phyloP scores from a whole-genome alignment of 2,888 invertebrate genomes.

The Pachydiplax longipennis region DNA sequence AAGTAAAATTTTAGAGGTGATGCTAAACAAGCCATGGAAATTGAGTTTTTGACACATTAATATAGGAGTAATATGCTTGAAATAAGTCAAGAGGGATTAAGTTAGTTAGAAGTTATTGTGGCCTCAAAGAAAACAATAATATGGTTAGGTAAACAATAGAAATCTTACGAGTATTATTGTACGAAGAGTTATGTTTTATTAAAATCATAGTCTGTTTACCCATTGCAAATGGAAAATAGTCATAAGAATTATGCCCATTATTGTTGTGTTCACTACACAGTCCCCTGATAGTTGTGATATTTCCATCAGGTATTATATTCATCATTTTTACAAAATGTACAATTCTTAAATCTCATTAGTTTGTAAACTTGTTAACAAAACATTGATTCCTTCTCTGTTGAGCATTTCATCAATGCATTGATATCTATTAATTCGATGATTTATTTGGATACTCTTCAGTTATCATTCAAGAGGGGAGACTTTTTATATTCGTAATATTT shows the following conservation, averaged over 20 bases:
- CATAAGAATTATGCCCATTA: conserved; percentile 15
- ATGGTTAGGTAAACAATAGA: conserved; percentile 18
- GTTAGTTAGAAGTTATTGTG: conserved; percentile 18
- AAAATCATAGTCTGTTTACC: conserved; percentile 24
- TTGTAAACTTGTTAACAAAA: neutral
- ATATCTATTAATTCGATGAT: neutral
- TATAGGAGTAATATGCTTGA: conserved; percentile 16
- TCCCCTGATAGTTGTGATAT: conserved; percentile 39
- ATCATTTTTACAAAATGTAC: conserved; percentile 37
- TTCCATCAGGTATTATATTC: conserved; percentile 35
- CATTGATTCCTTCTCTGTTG: neutral
- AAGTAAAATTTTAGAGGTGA: conserved; percentile 20
- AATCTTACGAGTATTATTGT: conserved; percentile 33
- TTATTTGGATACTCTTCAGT: neutral
- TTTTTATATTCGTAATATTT: conserved; percentile 11
- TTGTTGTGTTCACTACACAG: conserved; percentile 39
- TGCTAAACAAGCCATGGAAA: conserved; percentile 28
- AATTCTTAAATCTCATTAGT: conserved; percentile 23
- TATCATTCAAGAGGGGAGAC: neutral
- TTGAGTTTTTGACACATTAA: conserved; percentile 32
- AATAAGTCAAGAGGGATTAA: neutral
- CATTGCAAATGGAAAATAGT: neutral
- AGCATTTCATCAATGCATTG: neutral
- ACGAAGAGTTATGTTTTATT: neutral
- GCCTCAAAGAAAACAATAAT: conserved; percentile 40